Evolutionary conservation across 2,888 invertebrate species (phyloP).

Genomic region (Chelonus formosanus): DNA sequence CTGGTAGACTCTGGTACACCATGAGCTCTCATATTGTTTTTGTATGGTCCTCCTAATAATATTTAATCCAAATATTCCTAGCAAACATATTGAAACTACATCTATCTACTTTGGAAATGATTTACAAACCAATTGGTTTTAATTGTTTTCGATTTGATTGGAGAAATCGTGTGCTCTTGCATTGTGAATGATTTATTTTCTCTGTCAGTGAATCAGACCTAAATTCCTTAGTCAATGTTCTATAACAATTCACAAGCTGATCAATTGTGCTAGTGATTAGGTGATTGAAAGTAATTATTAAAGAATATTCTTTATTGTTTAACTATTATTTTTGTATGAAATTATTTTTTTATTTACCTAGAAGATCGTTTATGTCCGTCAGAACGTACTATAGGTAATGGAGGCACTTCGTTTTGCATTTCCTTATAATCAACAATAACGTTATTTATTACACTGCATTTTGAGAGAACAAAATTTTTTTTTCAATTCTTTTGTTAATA

Average conservation of each 20-base stretch:
- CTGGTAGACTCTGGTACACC: conserved; percentile 51
- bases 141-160: conserved; percentile 52
- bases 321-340: too few species aligned
- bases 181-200: conserved; percentile 46
- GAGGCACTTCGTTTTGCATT: conserved; percentile 62
- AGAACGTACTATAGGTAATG: conserved; percentile 57
- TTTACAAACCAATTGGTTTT: conserved; percentile 54
- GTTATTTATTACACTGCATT: conserved; percentile 29
- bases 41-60: conserved; percentile 54
- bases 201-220: conserved; percentile 38
- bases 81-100: conserved; percentile 6
- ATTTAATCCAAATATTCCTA: conserved; percentile 19
- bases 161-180: conserved; percentile 46
- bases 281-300: too few species aligned
- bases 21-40: conserved; percentile 65
- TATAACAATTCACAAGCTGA: not conserved
- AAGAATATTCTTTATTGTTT: too few species aligned
- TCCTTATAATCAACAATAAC: conserved; percentile 45
- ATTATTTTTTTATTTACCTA: conserved; percentile 50
- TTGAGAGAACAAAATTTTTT: too few species aligned
- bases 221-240: conserved; percentile 6
- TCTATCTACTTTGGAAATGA: not conserved
- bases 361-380: conserved; percentile 49
- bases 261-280: too few species aligned
- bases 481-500: too few species aligned